Evolutionary conservation across 2,797 vertebrate species (phyloP).

Genomic region (Glossophaga mutica): DNA sequence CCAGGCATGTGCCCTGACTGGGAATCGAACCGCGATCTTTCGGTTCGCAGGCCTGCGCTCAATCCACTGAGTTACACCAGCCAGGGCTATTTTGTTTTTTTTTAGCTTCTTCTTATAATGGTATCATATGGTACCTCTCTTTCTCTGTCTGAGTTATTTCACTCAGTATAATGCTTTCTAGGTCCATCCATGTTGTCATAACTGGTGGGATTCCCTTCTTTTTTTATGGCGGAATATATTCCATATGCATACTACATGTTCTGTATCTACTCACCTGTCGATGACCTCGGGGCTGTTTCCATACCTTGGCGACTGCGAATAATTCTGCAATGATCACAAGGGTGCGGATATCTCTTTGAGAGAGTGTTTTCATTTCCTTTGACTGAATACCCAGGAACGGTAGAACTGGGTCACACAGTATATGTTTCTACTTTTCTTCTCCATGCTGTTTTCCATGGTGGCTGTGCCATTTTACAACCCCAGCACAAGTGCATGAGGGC

Average conservation of each 20-base stretch:
- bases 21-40: no score
- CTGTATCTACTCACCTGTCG: background rate
- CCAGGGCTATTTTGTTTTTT: no score
- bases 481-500: no score
- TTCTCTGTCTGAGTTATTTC: background rate
- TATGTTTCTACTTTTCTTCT: background rate
- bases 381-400: background rate
- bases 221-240: background rate
- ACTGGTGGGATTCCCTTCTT: background rate
- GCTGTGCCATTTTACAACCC: no score
- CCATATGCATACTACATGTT: background rate
- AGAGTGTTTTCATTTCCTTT: background rate
- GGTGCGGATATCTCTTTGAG: background rate
- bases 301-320: no score
- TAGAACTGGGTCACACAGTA: background rate
- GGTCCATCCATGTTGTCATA: background rate
- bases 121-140: background rate
- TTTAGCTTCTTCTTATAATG: background rate
- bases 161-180: background rate
- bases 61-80: no score
- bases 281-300: no score
- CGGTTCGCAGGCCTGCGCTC: no score
- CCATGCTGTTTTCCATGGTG: no score
- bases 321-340: background rate
- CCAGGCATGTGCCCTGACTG: no score